phyloP scores from a whole-genome alignment of 1,140 invertebrate genomes.

The Lucilia cuprina region DNA sequence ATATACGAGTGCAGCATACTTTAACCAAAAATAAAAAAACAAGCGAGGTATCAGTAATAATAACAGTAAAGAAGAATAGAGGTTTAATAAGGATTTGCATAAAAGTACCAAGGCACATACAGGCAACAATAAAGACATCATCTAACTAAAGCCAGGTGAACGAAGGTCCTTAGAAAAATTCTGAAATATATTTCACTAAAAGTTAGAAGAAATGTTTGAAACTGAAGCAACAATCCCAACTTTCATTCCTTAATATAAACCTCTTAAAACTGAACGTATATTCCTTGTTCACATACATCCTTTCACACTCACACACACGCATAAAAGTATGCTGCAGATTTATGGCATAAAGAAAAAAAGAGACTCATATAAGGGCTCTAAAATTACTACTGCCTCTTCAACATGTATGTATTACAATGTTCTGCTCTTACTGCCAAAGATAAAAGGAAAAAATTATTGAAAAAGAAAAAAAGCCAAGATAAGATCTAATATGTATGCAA shows the following conservation, averaged over 20 bases:
- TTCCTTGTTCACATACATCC: background rate
- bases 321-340: background rate
- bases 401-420: background rate
- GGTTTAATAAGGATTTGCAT: conserved; percentile 27
- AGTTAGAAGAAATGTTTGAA: too few species aligned
- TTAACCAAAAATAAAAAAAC: background rate
- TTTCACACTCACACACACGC: background rate
- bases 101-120: background rate
- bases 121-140: background rate
- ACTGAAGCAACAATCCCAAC: too few species aligned
- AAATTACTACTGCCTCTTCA: background rate
- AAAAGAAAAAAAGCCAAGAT: background rate
- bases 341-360: background rate
- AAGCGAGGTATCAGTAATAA: background rate
- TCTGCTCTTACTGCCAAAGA: background rate
- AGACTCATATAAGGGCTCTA: background rate
- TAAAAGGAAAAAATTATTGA: too few species aligned
- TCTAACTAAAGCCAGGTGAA: background rate
- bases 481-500: conserved; percentile 1
- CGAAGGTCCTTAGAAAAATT: background rate
- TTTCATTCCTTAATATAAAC: too few species aligned
- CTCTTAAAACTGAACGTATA: background rate
- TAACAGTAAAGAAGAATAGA: conserved; percentile 14
- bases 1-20: background rate
- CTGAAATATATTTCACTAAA: too few species aligned